A percentile compares a stretch with the other conserved stretches of the same genome.
Evolutionary conservation across 2,888 invertebrate species (phyloP).

Genomic region (Drosophila ochracea): DNA sequence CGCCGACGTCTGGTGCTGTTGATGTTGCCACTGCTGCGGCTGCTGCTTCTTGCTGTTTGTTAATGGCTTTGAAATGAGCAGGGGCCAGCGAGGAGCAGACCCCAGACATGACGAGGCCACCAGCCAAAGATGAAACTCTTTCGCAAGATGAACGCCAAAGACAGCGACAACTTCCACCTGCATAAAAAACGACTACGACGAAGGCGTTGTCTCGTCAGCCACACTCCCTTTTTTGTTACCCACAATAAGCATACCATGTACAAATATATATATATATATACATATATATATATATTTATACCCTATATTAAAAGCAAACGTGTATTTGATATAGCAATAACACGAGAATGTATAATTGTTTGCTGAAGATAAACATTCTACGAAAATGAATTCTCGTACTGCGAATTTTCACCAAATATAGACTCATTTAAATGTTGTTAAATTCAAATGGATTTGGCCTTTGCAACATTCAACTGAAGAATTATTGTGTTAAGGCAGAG

Average conservation of each 20-base stretch:
- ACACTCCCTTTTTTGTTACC: slow-evolving; percentile 40
- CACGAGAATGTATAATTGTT: not conserved
- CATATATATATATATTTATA: slow-evolving; percentile 5
- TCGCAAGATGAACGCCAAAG: slow-evolving; percentile 68
- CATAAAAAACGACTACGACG: slow-evolving; percentile 49
- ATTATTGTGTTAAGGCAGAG: not conserved
- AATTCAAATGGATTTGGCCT: not conserved
- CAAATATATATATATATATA: not conserved
- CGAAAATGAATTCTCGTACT: not conserved
- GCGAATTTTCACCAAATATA: not conserved
- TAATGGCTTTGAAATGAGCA: slow-evolving; percentile 78
- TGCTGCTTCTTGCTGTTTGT: slow-evolving; percentile 75
- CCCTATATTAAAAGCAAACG: slow-evolving; percentile 15
- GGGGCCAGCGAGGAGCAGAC: slow-evolving; percentile 39
- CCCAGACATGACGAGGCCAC: slow-evolving; percentile 30
- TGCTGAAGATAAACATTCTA: not conserved
- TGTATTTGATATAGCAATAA: slow-evolving; percentile 6
- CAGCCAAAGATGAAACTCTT: slow-evolving; percentile 65
- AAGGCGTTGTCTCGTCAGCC: slow-evolving; percentile 33
- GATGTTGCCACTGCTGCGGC: slow-evolving; percentile 3
- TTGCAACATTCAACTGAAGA: not conserved
- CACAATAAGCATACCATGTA: slow-evolving; percentile 13
- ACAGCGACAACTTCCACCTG: slow-evolving; percentile 73
- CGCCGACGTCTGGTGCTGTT: slow-evolving; percentile 19
- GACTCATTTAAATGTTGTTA: not conserved